Evolutionary conservation across 1,140 invertebrate species (phyloP).

Genomic region (Drosophila nikananu): DNA sequence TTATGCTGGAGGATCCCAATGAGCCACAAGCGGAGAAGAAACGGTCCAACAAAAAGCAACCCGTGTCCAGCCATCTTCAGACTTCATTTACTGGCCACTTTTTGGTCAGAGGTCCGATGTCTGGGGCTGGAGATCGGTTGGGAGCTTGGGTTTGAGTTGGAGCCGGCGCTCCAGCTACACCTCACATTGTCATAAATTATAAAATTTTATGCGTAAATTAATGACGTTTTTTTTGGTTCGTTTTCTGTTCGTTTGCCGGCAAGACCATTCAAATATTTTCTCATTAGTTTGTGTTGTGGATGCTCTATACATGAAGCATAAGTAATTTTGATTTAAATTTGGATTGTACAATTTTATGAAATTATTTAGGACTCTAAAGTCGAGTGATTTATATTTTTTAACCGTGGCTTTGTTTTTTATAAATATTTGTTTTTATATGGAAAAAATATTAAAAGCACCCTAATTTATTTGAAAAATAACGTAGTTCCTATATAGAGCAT

Average conservation of each 20-base stretch:
- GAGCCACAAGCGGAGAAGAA: conserved; percentile 19
- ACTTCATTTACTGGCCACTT: conserved; percentile 63
- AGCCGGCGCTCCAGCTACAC: conserved; percentile 81
- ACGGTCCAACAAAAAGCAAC: conserved; percentile 16
- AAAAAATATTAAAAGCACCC: too few relatives aligned
- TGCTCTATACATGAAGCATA: conserved; percentile 6
- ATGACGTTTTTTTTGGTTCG: conserved; percentile 66
- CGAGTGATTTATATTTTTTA: background rate
- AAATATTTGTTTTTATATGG: too few relatives aligned
- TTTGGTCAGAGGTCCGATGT: conserved; percentile 23
- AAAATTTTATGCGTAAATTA: conserved; percentile 85
- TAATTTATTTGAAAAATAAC: too few relatives aligned
- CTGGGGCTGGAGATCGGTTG: conserved; percentile 16
- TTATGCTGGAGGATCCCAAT: conserved; percentile 40
- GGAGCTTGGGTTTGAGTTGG: conserved; percentile 39
- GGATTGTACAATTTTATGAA: background rate
- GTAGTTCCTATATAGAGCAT: conserved; percentile 8
- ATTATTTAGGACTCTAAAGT: too few relatives aligned
- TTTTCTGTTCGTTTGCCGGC: conserved; percentile 41
- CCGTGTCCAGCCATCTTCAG: conserved; percentile 24
- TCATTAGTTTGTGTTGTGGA: conserved; percentile 22
- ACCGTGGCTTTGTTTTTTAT: too few relatives aligned
- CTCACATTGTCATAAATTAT: conserved; percentile 84
- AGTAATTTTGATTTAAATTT: background rate
- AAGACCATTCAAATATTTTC: conserved; percentile 40